Conservation (phyloP, 2,113 vertebrate genomes). For the Leiothrix lutea region DNA sequence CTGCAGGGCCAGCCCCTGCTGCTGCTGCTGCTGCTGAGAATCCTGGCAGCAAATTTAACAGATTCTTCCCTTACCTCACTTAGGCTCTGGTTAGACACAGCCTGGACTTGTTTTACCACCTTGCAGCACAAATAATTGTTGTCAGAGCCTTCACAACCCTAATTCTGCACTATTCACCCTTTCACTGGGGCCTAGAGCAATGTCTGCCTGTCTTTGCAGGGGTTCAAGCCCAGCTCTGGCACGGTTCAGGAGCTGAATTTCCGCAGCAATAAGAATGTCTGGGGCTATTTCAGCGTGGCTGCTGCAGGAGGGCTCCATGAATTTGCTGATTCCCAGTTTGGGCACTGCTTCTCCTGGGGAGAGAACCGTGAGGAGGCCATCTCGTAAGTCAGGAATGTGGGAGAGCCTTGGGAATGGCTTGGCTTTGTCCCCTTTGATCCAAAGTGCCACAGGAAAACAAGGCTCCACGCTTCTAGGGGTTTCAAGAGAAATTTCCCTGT, state of each 20-base stretch:
- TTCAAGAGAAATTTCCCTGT: neutral
- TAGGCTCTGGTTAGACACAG: neutral
- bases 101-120: accelerated
- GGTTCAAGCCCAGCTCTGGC: slow-evolving; percentile 97
- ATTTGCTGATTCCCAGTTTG: slow-evolving; percentile 97
- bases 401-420: neutral
- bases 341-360: slow-evolving; percentile 99
- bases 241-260: slow-evolving; percentile 98
- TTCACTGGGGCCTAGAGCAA: neutral
- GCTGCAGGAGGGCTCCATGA: slow-evolving; percentile 97
- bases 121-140: neutral
- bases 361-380: slow-evolving; percentile 99
- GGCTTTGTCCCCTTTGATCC: neutral
- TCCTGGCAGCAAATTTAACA: neutral
- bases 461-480: neutral
- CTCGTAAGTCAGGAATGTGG: slow-evolving; percentile 80
- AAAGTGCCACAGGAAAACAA: neutral
- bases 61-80: neutral
- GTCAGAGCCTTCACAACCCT: neutral
- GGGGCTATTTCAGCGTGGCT: slow-evolving; percentile 99
- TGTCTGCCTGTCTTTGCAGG: slow-evolving; percentile 74
- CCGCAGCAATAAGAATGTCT: slow-evolving; percentile 98
- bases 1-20: neutral
- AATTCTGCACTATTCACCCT: neutral
- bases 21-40: neutral